These are phyloP conservation scores for Drosophila demipolita DNA, from an alignment of 2,888 invertebrate species.

Conservation along the genomic window DNA sequence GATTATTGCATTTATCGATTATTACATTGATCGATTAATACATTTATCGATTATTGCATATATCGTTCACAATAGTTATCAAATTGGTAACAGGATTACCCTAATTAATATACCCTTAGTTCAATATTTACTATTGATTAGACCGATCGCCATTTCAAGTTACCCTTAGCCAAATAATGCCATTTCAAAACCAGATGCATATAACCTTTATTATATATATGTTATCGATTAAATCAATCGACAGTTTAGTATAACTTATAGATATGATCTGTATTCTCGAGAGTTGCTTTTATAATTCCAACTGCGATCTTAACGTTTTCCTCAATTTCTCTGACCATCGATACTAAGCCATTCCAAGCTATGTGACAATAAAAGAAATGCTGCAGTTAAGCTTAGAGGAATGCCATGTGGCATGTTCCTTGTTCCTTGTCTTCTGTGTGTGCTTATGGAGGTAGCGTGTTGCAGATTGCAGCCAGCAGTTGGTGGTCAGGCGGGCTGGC, in stretches of 20 bases:
- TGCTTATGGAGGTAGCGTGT: constrained; percentile 6
- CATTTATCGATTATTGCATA: neutral
- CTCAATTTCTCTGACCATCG: neutral
- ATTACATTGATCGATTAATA: neutral
- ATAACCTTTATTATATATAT: neutral
- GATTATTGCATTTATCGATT: no score
- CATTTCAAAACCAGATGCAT: no score
- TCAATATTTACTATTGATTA: no score
- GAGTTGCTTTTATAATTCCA: neutral
- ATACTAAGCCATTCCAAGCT: constrained; percentile 9
- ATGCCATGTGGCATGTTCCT: constrained; percentile 51
- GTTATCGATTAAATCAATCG: neutral
- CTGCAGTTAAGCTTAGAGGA: constrained; percentile 23
- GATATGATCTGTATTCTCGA: neutral
- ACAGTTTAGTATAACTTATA: neutral
- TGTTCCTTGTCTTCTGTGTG: constrained; percentile 29
- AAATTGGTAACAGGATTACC: neutral
- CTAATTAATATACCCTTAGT: no score
- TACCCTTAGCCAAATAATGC: no score
- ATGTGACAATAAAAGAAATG: constrained; percentile 26
- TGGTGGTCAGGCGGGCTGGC: constrained; percentile 21
- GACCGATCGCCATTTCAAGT: no score
- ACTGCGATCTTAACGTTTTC: constrained; percentile 8
- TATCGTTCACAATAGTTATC: neutral
- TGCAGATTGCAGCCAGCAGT: neutral